Percentiles rank a stretch among this genome's conserved stretches.
Evolutionary conservation across 1,140 invertebrate species (phyloP).

Genomic region (Arion vulgaris): DNA sequence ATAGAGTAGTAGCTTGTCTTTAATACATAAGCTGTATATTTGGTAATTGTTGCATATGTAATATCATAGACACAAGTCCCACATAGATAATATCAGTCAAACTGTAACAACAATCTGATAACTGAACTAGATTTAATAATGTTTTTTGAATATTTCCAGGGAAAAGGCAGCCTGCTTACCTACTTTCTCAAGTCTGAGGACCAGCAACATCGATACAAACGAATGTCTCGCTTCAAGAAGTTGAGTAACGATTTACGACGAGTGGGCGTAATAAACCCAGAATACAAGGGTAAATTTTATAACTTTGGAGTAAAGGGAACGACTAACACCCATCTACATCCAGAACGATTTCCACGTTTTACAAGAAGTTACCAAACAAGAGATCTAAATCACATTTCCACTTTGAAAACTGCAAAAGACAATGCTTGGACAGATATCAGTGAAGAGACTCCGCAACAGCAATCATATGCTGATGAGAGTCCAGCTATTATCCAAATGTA

Average conservation of each 20-base stretch:
- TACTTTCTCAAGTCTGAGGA: slow-evolving; percentile 66
- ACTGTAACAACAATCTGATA: too few relatives aligned
- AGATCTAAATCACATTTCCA: neutral
- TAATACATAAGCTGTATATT: too few relatives aligned
- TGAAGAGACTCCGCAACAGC: neutral
- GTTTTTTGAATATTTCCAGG: slow-evolving; percentile 46
- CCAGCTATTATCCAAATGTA: neutral
- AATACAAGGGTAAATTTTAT: slow-evolving; percentile 22
- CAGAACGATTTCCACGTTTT: neutral
- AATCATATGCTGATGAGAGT: neutral
- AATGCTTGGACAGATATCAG: neutral
- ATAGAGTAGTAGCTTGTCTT: too few relatives aligned
- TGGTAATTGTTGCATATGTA: too few relatives aligned
- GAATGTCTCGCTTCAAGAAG: slow-evolving; percentile 48
- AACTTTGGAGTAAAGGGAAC: neutral
- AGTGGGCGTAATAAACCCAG: slow-evolving; percentile 35
- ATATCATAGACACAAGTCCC: too few relatives aligned
- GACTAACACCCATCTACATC: neutral
- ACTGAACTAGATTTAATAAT: neutral
- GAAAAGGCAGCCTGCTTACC: slow-evolving; percentile 65
- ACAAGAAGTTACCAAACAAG: neutral
- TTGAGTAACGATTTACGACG: slow-evolving; percentile 31
- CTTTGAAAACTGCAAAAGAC: neutral
- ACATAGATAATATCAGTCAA: too few relatives aligned
- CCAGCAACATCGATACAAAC: slow-evolving; percentile 41